These are phyloP conservation scores for Pteronura brasiliensis DNA, from an alignment of 2,113 vertebrate genomes.

Conservation along the genomic window DNA sequence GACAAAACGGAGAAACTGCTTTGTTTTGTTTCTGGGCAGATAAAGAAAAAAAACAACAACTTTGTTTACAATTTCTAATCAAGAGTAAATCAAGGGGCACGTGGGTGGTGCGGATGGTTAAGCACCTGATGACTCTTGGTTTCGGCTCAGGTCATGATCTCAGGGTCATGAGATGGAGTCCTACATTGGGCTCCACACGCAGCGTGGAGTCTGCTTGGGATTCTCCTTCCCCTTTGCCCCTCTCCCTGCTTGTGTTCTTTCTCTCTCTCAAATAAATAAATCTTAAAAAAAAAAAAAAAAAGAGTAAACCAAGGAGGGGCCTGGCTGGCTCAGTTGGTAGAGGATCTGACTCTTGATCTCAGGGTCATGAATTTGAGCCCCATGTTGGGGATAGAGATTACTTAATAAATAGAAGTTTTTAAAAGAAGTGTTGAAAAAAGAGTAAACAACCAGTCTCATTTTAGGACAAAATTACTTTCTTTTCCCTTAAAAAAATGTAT, in stretches of 20 bases:
- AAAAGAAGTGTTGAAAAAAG: not conserved
- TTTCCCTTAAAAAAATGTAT: not conserved
- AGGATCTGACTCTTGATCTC: not conserved
- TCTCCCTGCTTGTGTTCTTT: not conserved
- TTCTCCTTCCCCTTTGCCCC: not conserved
- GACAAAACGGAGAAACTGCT: not conserved
- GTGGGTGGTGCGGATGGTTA: not conserved
- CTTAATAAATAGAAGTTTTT: not conserved
- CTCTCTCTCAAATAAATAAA: not conserved
- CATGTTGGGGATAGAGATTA: not conserved
- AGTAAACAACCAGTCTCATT: not conserved
- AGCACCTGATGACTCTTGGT: not conserved
- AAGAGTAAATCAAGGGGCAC: not conserved
- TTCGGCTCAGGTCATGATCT: not conserved
- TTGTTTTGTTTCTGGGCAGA: not conserved
- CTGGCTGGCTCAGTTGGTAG: not conserved
- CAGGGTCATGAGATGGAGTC: not conserved
- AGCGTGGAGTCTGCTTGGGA: not conserved
- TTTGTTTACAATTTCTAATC: not conserved
- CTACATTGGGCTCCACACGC: not conserved
- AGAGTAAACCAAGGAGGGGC: not conserved
- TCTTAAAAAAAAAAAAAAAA: not conserved
- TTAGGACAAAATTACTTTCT: not conserved
- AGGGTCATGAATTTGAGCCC: not conserved
- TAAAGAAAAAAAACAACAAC: not conserved